Evolutionary conservation across 2,888 invertebrate species (phyloP).

Genomic region (Catocala nupta): DNA sequence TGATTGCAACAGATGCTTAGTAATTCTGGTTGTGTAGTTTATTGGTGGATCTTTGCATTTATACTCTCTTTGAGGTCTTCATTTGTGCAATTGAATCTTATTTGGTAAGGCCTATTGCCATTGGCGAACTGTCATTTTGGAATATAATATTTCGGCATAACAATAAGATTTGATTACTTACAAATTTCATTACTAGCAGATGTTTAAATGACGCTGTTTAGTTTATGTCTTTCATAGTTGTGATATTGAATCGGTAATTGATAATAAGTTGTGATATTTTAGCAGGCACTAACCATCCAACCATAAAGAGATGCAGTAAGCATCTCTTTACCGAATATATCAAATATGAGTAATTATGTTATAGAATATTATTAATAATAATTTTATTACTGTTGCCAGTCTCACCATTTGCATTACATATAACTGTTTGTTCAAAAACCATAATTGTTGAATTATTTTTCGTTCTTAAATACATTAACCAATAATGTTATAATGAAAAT

Average conservation of each 20-base stretch:
- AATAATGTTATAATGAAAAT: not conserved
- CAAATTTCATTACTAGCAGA: not conserved
- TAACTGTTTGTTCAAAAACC: too few relatives aligned
- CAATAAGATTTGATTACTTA: conserved; percentile 8
- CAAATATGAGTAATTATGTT: not conserved
- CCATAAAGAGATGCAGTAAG: too few relatives aligned
- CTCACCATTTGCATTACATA: too few relatives aligned
- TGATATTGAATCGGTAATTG: too few relatives aligned
- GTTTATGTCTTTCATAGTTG: not conserved
- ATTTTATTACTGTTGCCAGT: too few relatives aligned
- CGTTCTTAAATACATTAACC: too few relatives aligned
- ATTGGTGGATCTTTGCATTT: too few relatives aligned
- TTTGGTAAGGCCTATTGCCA: not conserved
- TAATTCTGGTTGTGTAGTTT: too few relatives aligned
- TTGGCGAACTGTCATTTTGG: not conserved
- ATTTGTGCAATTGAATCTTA: conserved; percentile 1
- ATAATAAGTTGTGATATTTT: too few relatives aligned
- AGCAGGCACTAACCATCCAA: too few relatives aligned
- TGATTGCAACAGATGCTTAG: too few relatives aligned
- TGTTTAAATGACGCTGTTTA: not conserved
- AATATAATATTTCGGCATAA: conserved; percentile 12
- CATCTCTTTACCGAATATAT: not conserved
- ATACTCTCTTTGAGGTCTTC: not conserved
- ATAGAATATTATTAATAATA: not conserved
- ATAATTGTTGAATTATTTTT: too few relatives aligned